phyloP scores from a whole-genome alignment of 2,113 vertebrate genomes.

The Mobula birostris region DNA sequence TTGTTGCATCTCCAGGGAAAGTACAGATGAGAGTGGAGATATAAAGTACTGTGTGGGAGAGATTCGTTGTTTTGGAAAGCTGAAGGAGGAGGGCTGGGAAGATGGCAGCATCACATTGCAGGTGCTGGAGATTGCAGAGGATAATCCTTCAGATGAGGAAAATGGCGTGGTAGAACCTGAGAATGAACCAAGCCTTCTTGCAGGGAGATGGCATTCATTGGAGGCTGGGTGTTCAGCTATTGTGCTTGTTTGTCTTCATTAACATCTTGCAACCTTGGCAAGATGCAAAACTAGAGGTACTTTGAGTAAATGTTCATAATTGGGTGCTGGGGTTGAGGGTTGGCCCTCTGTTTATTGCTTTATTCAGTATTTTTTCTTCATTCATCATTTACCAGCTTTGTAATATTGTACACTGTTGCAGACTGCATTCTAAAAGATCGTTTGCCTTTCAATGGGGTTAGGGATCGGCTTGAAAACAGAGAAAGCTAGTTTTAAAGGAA shows the following conservation, averaged over 20 bases:
- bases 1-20: too few relatives aligned
- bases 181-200: too few relatives aligned
- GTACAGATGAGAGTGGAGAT: too few relatives aligned
- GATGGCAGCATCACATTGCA: too few relatives aligned
- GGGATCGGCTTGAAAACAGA: background rate
- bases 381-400: background rate
- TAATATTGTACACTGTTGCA: background rate
- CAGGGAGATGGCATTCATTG: too few relatives aligned
- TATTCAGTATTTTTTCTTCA: background rate
- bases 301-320: background rate
- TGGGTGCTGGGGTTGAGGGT: background rate
- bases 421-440: background rate
- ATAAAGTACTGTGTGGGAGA: too few relatives aligned
- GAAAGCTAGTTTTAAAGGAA: background rate
- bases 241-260: background rate
- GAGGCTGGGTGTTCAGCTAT: background rate
- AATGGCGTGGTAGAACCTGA: too few relatives aligned
- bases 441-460: background rate
- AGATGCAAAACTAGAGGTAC: background rate
- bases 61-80: too few relatives aligned
- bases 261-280: background rate
- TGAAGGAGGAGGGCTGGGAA: too few relatives aligned
- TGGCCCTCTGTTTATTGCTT: background rate
- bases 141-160: too few relatives aligned
- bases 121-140: too few relatives aligned